Base-by-base conservation (phyloP, 2,113 vertebrate species). In the Bambusicola thoracicus region DNA sequence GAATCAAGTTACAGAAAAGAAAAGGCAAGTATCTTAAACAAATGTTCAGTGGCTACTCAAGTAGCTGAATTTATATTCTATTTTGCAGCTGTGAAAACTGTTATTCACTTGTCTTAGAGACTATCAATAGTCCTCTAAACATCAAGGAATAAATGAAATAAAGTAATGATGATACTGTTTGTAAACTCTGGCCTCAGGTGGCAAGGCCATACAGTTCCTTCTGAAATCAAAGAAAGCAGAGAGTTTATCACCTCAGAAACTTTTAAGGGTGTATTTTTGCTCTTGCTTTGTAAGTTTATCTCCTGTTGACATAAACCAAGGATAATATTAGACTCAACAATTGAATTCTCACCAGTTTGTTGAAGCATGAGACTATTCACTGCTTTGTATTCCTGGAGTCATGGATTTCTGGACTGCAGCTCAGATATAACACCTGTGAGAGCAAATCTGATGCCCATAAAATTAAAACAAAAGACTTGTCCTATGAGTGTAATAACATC, bases 261-360 rank as follows among this genome's bases (percentile, higher is more conserved):
- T 36, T 86, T n/a, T 5, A 78, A 36, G 46, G 27, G 51, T 67
- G 55, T 21, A 68, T 86, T 83, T 83, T 34, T 72, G 86, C 15
- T 69, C 66, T 75, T 84, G 85, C 16, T 90, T 79, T 61, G 24
- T 53, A 79, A 7, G 59, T 89, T 85, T 92, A 94, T 94, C 76
- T 96, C 65, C 69, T 72, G 80, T 75, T 92, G 73, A 36, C 69
- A 86, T 81, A 81, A 84, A 81, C 19, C 85, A 94, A 93, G 83
- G 69, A 84, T 88, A 86, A 72, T 55, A 76, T 81, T 66, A 90
- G 62, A 90, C 74, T 79, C 70, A 87, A 91, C 41, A 89, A 66
- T 27, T 58, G 75, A 75, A 87, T 78, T 59, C 65, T 49, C 30
- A 67, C 36, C 36, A 8, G 27, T 58, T 53, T 56, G 11, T 51